These are phyloP conservation scores for Drosophila trapezifrons DNA, from an alignment of 1,140 invertebrate genomes.

Conservation along the genomic window DNA sequence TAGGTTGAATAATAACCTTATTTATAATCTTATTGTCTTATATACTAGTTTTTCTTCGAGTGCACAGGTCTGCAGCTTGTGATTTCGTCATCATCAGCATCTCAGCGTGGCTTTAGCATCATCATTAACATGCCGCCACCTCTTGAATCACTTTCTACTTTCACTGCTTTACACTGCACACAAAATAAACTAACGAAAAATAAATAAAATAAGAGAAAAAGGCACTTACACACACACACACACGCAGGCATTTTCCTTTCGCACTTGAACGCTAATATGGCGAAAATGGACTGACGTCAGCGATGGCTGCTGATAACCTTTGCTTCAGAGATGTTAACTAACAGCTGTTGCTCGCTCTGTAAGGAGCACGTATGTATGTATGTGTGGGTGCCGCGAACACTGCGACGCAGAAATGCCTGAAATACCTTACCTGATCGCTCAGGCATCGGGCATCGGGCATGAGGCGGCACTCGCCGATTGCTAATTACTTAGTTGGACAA, in stretches of 20 bases:
- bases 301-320: constrained; percentile 19
- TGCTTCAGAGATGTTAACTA: constrained; percentile 9
- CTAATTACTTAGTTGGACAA: constrained; percentile 66
- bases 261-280: constrained; percentile 27
- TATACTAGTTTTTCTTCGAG: neutral
- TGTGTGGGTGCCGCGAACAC: too few relatives aligned
- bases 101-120: constrained; percentile 16
- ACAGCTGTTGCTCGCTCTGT: constrained; percentile 7
- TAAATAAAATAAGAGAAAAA: constrained; percentile 5
- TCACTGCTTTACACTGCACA: constrained; percentile 52
- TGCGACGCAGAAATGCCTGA: constrained; percentile 26
- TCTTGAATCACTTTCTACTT: constrained; percentile 71
- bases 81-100: constrained; percentile 52
- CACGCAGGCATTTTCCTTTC: constrained; percentile 13
- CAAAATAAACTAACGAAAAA: neutral
- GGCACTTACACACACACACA: neutral
- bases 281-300: constrained; percentile 38
- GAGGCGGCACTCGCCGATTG: constrained; percentile 18
- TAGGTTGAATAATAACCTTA: too few relatives aligned
- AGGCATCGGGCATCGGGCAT: neutral
- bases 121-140: constrained; percentile 42
- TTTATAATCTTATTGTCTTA: too few relatives aligned
- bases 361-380: neutral
- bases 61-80: neutral
- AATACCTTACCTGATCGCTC: constrained; percentile 8